Percentiles rank a stretch among this genome's conserved stretches.
Evolutionary conservation across 2,888 invertebrate genomes (phyloP).

Genomic region (Spisula subtruncata): DNA sequence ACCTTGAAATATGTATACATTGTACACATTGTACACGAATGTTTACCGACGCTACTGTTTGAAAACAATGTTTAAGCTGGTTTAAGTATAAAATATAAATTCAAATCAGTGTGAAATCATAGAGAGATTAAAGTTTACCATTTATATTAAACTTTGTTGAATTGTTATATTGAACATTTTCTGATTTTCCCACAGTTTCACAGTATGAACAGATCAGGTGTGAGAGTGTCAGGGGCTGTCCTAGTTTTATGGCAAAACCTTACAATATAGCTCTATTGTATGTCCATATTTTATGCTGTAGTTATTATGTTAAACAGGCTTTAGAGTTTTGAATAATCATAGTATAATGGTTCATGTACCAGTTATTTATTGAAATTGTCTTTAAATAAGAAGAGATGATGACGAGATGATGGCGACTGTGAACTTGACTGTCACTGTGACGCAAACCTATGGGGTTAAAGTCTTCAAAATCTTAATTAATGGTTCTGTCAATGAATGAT

Average conservation of each 20-base stretch:
- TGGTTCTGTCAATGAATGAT: too few species aligned
- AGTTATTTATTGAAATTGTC: too few species aligned
- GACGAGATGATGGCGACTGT: too few species aligned
- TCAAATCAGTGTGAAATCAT: slow-evolving; percentile 12
- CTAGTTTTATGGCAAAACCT: background rate
- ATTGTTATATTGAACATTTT: background rate
- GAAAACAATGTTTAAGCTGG: slow-evolving; percentile 11
- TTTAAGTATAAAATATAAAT: slow-evolving; percentile 16
- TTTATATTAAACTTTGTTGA: slow-evolving; percentile 22
- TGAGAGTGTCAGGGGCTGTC: background rate
- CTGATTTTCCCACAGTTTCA: slow-evolving; percentile 10
- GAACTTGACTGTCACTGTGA: too few species aligned
- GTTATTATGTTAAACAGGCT: background rate
- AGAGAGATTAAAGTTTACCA: background rate
- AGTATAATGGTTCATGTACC: too few species aligned
- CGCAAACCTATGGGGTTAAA: too few species aligned
- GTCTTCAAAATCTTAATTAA: too few species aligned
- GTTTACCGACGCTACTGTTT: background rate
- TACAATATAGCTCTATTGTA: background rate
- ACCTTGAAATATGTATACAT: background rate
- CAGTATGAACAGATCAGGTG: background rate
- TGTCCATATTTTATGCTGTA: background rate
- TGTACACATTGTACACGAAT: background rate
- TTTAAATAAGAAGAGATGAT: too few species aligned
- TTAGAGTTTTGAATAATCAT: too few species aligned